Base-by-base conservation (phyloP, 2,113 vertebrate genomes). In the Eretmochelys imbricata region DNA sequence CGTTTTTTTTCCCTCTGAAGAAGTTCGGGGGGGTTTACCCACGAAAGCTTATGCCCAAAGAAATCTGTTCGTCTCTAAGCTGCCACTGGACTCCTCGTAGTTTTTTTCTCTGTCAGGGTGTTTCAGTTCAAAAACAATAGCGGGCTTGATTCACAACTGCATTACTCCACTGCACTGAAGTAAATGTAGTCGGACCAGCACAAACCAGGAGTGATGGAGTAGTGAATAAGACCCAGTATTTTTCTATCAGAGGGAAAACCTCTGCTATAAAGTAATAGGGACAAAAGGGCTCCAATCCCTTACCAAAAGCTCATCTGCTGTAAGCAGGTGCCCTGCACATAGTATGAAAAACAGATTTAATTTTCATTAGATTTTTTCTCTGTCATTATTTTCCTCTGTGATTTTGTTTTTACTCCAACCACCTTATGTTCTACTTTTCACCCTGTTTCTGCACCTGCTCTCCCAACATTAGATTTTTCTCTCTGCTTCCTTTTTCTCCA, bases 291-390 rank as follows among this genome's bases (percentile, higher is more conserved):
- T 94, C 48, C 1, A 75, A 69, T 88, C 84, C 55, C 59, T 88
- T 53, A 55, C 75, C 22, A 20, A 93, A 69, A 72, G 14, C 46
- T 90, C 85, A 86, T 85, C 24, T 82, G 24, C 31, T 17, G 13
- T 12, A 53, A 25, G 13, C 14, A 55, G 53, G 24, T 55, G 49
- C 54, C 72, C 38, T 10, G 35, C 65, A 93, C 55, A 50, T 1
- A 48, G 42, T 78, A 48, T 78, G 25, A 78, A 78, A 78, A 78
- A 89, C 42, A 72, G 79, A 84, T 93, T 82, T 82, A 59, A 46
- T 82, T 95, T 96, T 95, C 87, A 91, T 75, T 55, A 78, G 24
- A 87, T 80, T 90, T 95, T 91, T 17, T 7, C 31, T 82, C 51
- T 4, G 51, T 87, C 84, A 29, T 13, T 79, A 93, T 86, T 88